A percentile compares a stretch with the other conserved stretches of the same genome.
phyloP scores from a whole-genome alignment of 2,888 invertebrate genomes.

The Drosophila mimetica region DNA sequence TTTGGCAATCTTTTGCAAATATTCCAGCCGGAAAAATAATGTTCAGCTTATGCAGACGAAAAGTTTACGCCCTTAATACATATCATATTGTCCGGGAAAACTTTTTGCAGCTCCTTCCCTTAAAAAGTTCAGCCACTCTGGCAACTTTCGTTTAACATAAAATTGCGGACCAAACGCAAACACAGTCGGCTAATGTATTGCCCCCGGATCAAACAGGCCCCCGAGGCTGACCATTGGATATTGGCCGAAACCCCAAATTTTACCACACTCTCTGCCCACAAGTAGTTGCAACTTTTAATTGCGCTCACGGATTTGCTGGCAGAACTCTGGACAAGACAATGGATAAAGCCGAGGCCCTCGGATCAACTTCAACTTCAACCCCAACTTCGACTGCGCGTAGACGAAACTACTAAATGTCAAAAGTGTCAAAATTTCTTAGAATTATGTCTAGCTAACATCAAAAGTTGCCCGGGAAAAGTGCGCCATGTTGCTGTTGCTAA shows the following conservation, averaged over 20 bases:
- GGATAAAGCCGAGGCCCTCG: conserved; percentile 35
- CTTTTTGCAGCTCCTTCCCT: conserved; percentile 4
- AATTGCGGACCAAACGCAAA: conserved; percentile 35
- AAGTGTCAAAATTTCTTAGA: conserved; percentile 77
- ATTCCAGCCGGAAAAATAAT: conserved; percentile 33
- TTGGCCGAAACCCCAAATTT: conserved; percentile 27
- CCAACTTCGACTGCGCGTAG: conserved; percentile 49
- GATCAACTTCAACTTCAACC: conserved; percentile 14
- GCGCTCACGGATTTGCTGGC: conserved; percentile 61
- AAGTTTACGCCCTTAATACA: conserved; percentile 38
- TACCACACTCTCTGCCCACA: not conserved
- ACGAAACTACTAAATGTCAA: conserved; percentile 80
- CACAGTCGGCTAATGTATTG: conserved; percentile 40
- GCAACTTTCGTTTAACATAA: conserved; percentile 30
- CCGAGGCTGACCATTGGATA: conserved; percentile 35
- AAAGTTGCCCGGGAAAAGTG: conserved; percentile 60
- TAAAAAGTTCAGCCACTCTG: conserved; percentile 13
- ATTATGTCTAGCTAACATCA: conserved; percentile 78
- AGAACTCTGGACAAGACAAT: conserved; percentile 50
- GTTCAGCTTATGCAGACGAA: conserved; percentile 5
- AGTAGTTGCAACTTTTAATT: conserved; percentile 66
- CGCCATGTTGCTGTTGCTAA: conserved; percentile 42
- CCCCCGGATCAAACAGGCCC: conserved; percentile 14
- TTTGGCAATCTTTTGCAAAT: conserved; percentile 20
- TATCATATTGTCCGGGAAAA: conserved; percentile 33